phyloP scores from a whole-genome alignment of 2,797 vertebrate species.

The Labroides dimidiatus region DNA sequence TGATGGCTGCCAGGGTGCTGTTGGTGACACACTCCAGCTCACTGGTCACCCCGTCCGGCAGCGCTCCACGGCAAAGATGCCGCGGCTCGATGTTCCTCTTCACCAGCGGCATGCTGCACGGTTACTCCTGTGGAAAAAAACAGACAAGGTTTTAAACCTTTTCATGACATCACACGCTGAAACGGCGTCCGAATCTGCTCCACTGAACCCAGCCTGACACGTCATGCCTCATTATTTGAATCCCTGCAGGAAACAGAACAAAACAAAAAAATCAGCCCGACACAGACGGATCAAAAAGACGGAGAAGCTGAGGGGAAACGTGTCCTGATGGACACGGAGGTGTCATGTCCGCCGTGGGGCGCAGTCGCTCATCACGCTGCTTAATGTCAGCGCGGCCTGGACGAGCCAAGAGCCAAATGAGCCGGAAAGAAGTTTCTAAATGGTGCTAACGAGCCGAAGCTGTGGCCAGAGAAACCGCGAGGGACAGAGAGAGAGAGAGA shows the following conservation, averaged over 20 bases:
- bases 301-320: neutral
- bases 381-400: slow-evolving; percentile 45
- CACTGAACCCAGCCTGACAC: neutral
- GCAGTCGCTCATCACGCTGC: slow-evolving; percentile 52
- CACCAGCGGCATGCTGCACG: slow-evolving; percentile 90
- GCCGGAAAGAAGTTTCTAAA: slow-evolving; percentile 64
- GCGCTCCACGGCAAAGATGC: slow-evolving; percentile 90
- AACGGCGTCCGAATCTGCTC: neutral
- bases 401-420: slow-evolving; percentile 61
- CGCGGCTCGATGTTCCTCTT: slow-evolving; percentile 93
- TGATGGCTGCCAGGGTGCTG: slow-evolving; percentile 93
- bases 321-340: slow-evolving; percentile 34
- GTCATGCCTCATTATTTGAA: slow-evolving; percentile 10
- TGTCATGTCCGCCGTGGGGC: slow-evolving; percentile 52
- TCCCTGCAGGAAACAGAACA: neutral
- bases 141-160: neutral
- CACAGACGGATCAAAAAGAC: neutral
- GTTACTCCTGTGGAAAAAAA: slow-evolving; percentile 43
- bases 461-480: slow-evolving; percentile 26
- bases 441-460: slow-evolving; percentile 47
- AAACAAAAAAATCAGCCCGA: neutral
- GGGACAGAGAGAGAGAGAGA: slow-evolving; percentile 5
- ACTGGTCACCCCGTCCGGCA: slow-evolving; percentile 91
- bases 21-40: slow-evolving; percentile 95
- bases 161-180: neutral